A percentile compares a stretch with the other conserved stretches of the same genome.
These are phyloP conservation scores for Tetramorium bicarinatum DNA, from an alignment of 2,888 invertebrate species.

Conservation along the genomic window DNA sequence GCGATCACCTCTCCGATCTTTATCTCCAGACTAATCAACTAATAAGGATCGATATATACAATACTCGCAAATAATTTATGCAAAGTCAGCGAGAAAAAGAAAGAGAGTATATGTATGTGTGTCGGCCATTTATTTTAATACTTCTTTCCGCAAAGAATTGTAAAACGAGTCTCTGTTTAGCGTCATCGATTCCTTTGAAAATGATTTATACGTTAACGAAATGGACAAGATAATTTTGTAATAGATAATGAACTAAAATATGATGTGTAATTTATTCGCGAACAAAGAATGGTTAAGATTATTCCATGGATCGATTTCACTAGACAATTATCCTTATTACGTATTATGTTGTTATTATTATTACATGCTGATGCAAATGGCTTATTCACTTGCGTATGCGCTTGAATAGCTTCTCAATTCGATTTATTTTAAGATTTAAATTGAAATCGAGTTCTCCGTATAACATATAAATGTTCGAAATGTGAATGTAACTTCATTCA, in stretches of 20 bases:
- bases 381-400: not conserved
- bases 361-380: not conserved
- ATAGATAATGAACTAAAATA: not conserved
- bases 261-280: not conserved
- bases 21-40: not conserved
- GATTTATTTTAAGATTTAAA: not conserved
- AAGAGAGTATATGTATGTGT: no score
- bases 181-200: constrained; percentile 16
- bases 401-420: not conserved
- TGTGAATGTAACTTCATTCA: not conserved
- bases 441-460: not conserved
- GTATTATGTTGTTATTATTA: not conserved
- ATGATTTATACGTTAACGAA: not conserved
- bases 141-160: not conserved
- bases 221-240: not conserved
- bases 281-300: not conserved
- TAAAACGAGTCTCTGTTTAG: not conserved
- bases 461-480: not conserved
- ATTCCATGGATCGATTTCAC: not conserved
- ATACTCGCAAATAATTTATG: constrained; percentile 2
- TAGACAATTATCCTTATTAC: not conserved
- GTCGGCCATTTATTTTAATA: not conserved
- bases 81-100: not conserved
- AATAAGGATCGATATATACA: not conserved
- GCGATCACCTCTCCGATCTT: not conserved